phyloP scores from a whole-genome alignment of 1,140 invertebrate species.

The Trachymyrmex septentrionalis region DNA sequence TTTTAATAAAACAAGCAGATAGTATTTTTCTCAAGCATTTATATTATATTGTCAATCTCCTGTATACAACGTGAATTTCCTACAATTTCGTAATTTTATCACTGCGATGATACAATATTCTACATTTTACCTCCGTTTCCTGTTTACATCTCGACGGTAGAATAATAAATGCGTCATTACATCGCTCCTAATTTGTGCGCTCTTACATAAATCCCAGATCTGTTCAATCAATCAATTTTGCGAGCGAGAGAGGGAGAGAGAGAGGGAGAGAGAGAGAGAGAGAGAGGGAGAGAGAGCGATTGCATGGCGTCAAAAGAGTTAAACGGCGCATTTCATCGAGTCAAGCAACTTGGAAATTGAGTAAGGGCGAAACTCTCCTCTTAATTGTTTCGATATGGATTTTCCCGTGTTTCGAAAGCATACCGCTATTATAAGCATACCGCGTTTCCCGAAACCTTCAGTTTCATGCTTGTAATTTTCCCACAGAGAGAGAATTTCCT shows the following conservation, averaged over 20 bases:
- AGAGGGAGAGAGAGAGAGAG: background rate
- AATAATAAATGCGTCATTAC: background rate
- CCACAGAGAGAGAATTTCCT: background rate
- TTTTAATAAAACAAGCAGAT: no score
- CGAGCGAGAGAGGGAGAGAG: background rate
- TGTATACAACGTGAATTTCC: background rate
- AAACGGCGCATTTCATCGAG: slow-evolving; percentile 28
- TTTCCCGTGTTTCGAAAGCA: background rate
- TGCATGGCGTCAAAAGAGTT: slow-evolving; percentile 22
- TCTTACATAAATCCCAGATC: slow-evolving; percentile 44
- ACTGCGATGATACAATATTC: background rate
- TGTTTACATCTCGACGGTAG: background rate
- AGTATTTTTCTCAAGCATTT: no score
- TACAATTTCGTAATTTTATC: background rate
- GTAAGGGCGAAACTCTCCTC: slow-evolving; percentile 13
- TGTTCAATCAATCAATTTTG: background rate
- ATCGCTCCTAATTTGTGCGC: background rate
- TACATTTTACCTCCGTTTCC: background rate
- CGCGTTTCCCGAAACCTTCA: background rate
- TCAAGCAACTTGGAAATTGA: background rate
- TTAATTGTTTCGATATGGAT: slow-evolving; percentile 45
- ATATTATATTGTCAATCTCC: background rate
- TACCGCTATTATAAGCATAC: background rate
- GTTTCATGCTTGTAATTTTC: slow-evolving; percentile 13
- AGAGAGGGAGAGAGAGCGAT: slow-evolving; percentile 22